Evolutionary conservation across 2,797 vertebrate species (phyloP).

Genomic region (Chelidonichthys spinosus): DNA sequence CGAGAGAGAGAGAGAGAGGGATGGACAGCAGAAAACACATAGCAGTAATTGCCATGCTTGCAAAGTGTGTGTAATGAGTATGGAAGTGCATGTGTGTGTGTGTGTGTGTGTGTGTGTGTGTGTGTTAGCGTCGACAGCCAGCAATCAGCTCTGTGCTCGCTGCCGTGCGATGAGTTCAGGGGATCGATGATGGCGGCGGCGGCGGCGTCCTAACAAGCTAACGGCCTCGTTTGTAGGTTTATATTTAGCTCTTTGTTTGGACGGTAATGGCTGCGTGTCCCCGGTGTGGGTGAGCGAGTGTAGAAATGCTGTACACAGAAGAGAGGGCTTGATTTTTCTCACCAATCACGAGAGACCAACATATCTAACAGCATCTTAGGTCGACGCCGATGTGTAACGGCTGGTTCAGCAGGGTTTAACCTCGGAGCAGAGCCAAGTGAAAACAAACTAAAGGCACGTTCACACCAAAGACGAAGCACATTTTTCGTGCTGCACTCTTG

Average conservation of each 20-base stretch:
- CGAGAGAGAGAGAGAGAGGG: constrained; percentile 10
- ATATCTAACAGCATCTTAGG: not conserved
- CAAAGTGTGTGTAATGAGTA: not conserved
- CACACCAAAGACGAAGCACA: too few relatives aligned
- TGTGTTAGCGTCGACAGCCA: not conserved
- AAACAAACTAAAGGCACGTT: not conserved
- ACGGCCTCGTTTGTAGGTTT: constrained; percentile 45
- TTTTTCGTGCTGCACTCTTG: too few relatives aligned
- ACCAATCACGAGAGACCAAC: not conserved
- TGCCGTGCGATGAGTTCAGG: constrained; percentile 7
- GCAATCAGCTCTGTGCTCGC: constrained; percentile 10
- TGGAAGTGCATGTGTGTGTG: not conserved
- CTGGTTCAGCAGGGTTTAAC: not conserved
- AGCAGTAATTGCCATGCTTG: constrained; percentile 8
- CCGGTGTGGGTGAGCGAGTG: not conserved
- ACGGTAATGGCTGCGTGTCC: constrained; percentile 12
- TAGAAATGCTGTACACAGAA: not conserved
- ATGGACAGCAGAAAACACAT: not conserved
- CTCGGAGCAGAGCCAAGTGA: not conserved
- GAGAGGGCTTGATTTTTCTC: not conserved
- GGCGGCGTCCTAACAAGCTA: constrained; percentile 32
- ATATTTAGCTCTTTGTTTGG: constrained; percentile 46
- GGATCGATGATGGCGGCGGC: constrained; percentile 34
- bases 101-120: constrained; percentile 13
- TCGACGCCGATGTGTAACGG: not conserved